Evolutionary conservation across 37 sponge, comb jelly and placozoan genomes (phyloP).

Genomic region (Trichoplax adhaerens): DNA sequence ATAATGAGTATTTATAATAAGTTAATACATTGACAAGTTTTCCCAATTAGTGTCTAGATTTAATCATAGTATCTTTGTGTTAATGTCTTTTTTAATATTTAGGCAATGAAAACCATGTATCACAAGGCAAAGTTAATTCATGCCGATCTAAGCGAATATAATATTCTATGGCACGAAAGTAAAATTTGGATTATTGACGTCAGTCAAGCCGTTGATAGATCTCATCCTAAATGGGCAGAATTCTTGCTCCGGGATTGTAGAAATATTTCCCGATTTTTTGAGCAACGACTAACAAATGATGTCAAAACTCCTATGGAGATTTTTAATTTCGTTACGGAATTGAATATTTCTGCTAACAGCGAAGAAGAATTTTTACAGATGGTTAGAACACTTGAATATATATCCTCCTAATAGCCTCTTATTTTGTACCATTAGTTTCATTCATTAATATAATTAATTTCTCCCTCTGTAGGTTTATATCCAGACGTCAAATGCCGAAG

Average conservation of each 20-base stretch:
- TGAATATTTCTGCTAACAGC: conserved; percentile 19
- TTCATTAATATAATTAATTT: too few species aligned
- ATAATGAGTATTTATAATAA: too few species aligned
- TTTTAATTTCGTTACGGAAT: conserved; percentile 47
- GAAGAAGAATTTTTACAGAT: conserved; percentile 35
- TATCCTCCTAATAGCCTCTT: too few species aligned
- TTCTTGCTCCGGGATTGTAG: conserved; percentile 82
- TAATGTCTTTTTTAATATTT: too few species aligned
- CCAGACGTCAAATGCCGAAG: too few species aligned
- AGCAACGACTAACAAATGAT: conserved; percentile 17
- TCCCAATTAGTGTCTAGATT: too few species aligned
- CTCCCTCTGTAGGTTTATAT: too few species aligned
- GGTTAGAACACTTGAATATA: conserved; percentile 4
- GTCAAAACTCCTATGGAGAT: conserved; percentile 36
- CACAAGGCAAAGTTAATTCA: conserved; percentile 62
- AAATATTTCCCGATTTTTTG: conserved; percentile 61
- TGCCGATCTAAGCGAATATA: conserved; percentile 88
- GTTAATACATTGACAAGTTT: too few species aligned
- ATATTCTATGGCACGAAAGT: conserved; percentile 80
- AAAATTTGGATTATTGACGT: conserved; percentile 79
- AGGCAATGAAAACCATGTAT: conserved; percentile 33
- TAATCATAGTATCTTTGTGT: too few species aligned
- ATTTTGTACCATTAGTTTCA: too few species aligned
- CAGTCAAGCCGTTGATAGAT: conserved; percentile 82
- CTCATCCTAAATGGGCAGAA: conserved; percentile 63